A percentile compares a stretch with the other conserved stretches of the same genome.
These are phyloP conservation scores for Echinops telfairi DNA, from an alignment of 2,113 vertebrate genomes.

Conservation along the genomic window DNA sequence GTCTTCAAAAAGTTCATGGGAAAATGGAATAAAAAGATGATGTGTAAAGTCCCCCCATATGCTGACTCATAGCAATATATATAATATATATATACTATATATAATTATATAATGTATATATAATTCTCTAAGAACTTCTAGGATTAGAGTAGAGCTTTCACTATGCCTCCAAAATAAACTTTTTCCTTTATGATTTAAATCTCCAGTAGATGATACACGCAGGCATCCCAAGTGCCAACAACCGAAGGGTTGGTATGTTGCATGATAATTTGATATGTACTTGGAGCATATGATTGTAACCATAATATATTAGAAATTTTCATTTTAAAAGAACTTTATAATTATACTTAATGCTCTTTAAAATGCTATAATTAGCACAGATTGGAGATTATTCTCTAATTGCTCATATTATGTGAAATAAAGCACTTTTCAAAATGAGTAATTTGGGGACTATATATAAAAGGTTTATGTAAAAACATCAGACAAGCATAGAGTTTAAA, in stretches of 20 bases:
- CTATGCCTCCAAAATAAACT: too few relatives aligned
- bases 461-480: background rate
- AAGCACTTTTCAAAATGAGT: background rate
- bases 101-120: too few relatives aligned
- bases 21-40: too few relatives aligned
- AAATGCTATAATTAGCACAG: conserved; percentile 3
- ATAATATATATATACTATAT: too few relatives aligned
- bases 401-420: background rate
- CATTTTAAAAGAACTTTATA: conserved; percentile 1
- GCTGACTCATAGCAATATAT: too few relatives aligned
- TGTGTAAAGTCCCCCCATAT: too few relatives aligned
- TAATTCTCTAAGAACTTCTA: background rate
- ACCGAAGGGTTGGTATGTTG: background rate
- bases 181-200: background rate
- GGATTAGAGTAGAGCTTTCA: background rate
- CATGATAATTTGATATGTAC: background rate
- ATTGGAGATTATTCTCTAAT: background rate
- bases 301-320: background rate
- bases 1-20: too few relatives aligned
- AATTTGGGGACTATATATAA: background rate
- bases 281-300: background rate
- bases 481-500: background rate
- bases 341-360: background rate
- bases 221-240: background rate
- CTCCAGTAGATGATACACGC: background rate